Percentiles rank a stretch among this genome's conserved stretches.
Conservation (phyloP, 2,888 invertebrate species). For the Pecten maximus region DNA sequence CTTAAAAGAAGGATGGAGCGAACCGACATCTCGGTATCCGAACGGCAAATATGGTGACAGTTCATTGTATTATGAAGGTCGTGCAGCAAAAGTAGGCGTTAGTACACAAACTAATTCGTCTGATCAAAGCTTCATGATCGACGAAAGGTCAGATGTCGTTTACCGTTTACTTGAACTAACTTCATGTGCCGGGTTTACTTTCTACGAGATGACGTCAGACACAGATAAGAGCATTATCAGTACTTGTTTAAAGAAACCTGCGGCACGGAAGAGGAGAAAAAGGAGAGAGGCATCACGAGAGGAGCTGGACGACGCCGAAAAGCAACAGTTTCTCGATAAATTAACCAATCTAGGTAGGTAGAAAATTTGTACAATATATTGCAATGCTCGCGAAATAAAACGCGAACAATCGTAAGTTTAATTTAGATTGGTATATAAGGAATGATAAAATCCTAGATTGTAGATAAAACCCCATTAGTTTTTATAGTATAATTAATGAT, state of each 20-base stretch:
- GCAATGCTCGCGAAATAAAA: too few relatives aligned
- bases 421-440: too few relatives aligned
- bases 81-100: constrained; percentile 58
- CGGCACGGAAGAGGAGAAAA: not conserved
- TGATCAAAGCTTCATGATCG: not conserved
- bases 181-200: constrained; percentile 60
- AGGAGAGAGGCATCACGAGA: not conserved
- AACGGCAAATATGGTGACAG: constrained; percentile 58
- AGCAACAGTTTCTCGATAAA: not conserved
- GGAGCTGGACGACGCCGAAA: not conserved
- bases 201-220: constrained; percentile 34
- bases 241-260: constrained; percentile 33
- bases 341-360: not conserved
- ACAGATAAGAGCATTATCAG: not conserved
- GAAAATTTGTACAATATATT: too few relatives aligned
- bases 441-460: too few relatives aligned
- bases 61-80: constrained; percentile 64
- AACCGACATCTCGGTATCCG: constrained; percentile 61
- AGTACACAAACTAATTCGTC: constrained; percentile 44
- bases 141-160: constrained; percentile 35
- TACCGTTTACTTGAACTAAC: constrained; percentile 60
- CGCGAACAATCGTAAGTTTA: too few relatives aligned
- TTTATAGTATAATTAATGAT: too few relatives aligned
- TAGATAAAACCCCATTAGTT: too few relatives aligned
- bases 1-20: constrained; percentile 63